These are phyloP conservation scores for Xestia ashworthii DNA, from an alignment of 2,888 invertebrate genomes.

Conservation along the genomic window DNA sequence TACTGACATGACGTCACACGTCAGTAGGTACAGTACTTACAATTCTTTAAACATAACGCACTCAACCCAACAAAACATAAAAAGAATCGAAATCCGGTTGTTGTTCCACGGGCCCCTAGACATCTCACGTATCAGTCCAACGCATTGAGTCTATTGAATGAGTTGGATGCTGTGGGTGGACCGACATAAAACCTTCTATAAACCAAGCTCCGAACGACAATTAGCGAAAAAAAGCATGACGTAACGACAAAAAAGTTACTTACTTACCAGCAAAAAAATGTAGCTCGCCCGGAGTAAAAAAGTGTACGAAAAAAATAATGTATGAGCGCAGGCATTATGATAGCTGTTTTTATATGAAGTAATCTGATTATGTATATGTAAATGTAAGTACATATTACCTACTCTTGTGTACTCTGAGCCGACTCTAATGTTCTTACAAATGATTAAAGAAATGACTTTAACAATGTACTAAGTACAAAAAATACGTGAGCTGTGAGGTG, in stretches of 20 bases:
- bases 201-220: conserved; percentile 52
- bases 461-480: background rate
- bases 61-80: conserved; percentile 1
- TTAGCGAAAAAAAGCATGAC: conserved; percentile 57
- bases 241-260: conserved; percentile 40
- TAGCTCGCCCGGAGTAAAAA: conserved; percentile 26
- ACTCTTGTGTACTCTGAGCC: conserved; percentile 34
- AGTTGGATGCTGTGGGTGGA: conserved; percentile 54
- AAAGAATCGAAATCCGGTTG: conserved; percentile 2
- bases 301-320: conserved; percentile 32
- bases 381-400: conserved; percentile 7
- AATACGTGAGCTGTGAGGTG: background rate
- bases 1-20: background rate
- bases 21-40: background rate
- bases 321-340: conserved; percentile 40
- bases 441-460: conserved; percentile 6
- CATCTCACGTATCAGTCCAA: conserved; percentile 5
- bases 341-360: conserved; percentile 36
- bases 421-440: conserved; percentile 1
- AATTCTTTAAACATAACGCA: background rate
- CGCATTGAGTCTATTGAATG: conserved; percentile 50
- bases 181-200: conserved; percentile 36
- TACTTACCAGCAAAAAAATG: conserved; percentile 27
- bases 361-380: conserved; percentile 49
- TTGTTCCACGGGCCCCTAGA: conserved; percentile 42